These are phyloP conservation scores for Ahaetulla prasina DNA, from an alignment of 2,113 vertebrate species.

Conservation along the genomic window DNA sequence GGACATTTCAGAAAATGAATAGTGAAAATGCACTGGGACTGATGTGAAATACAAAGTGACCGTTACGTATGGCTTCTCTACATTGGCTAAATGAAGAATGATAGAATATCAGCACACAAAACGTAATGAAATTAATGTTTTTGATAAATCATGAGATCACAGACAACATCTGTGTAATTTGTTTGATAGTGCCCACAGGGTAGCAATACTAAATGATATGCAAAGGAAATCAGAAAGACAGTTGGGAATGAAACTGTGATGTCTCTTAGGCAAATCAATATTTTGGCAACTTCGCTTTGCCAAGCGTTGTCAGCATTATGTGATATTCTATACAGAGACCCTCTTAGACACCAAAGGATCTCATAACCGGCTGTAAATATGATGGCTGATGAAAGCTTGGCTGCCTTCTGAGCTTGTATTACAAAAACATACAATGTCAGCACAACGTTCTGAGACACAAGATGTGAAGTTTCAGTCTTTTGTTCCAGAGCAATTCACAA, in stretches of 20 bases:
- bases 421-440: not conserved
- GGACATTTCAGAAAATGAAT: not conserved
- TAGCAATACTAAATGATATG: slow-evolving; percentile 12
- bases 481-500: not conserved
- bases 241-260: slow-evolving; percentile 38
- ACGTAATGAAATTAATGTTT: slow-evolving; percentile 36
- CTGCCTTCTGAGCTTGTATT: rapidly evolving
- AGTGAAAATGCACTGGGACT: not conserved
- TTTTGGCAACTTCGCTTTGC: slow-evolving; percentile 34
- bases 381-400: rapidly evolving
- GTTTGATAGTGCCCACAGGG: slow-evolving; percentile 31
- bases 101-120: slow-evolving; percentile 56
- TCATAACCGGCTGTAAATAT: not conserved
- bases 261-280: slow-evolving; percentile 21
- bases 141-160: slow-evolving; percentile 50
- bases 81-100: slow-evolving; percentile 50
- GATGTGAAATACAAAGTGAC: slow-evolving; percentile 35
- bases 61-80: not conserved
- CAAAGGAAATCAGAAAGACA: slow-evolving; percentile 19
- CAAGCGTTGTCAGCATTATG: slow-evolving; percentile 3
- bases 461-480: not conserved
- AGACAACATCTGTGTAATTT: slow-evolving; percentile 47
- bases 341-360: not conserved
- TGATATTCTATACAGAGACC: rapidly evolving
- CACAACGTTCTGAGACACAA: not conserved